Base-by-base conservation (phyloP, 2,113 vertebrate genomes). In the Aldabrachelys gigantea region DNA sequence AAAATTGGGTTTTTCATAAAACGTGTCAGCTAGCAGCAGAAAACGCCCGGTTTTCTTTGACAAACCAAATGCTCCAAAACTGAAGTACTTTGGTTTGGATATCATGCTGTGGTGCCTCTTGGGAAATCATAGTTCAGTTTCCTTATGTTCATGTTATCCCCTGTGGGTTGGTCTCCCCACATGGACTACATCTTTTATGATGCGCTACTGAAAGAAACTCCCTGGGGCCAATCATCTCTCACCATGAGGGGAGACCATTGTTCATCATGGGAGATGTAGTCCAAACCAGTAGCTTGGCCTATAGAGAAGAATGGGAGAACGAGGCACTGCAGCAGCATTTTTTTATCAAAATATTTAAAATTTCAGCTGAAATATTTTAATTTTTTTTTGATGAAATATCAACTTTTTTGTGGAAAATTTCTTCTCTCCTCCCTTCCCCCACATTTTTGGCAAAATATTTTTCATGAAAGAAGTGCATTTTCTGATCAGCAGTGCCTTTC, bases 181-280 rank as follows among this genome's bases (percentile, higher is more conserved):
- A 5, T 35, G 44, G 16, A 7, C 35, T 31, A n/a, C 8, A 41
- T 25, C 35, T 53, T n/a, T 38, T 54, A 54, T 82, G 35, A 38
- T 54, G 25, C 1, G 0, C 3, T 53, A 0, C 49, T 7, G 14
- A 27, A 0, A 0, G 31, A 8, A 85, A 49, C 38, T 56, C 57
- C 24, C 13, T 19, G 4, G 3, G 8, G 31, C 29, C 62, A 24
- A 2, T 78, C 12, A 1, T 3, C 8, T 44, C 89, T 80, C 52
- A 57, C 8, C 11, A 1, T 1, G 50, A 84, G 16, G 8, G 0
- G 3, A 94, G 94, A 80, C 24, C 9, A 3, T 11, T 52, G 49
- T 53, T 31, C 31, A 79, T 17, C 79, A 53, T 35, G 31, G 35
- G 10, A 38, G 79, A 81, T 81, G 79, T 22, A 53, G 22, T 81